Evolutionary conservation across 2,888 invertebrate species (phyloP).

Genomic region (Cephus spinipes): DNA sequence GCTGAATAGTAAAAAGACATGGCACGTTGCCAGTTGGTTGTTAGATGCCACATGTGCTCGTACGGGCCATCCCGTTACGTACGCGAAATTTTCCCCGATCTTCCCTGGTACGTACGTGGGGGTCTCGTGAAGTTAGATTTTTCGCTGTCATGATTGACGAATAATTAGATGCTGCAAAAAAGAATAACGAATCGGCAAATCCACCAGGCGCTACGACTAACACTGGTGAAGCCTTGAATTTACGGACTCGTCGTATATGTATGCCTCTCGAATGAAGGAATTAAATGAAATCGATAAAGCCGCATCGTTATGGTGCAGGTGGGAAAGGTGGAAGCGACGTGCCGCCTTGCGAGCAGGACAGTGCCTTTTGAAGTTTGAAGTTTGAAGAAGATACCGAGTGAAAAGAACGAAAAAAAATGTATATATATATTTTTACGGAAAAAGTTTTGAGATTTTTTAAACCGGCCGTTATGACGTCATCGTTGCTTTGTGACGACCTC

Average conservation of each 20-base stretch:
- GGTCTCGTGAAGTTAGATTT: background rate
- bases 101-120: background rate
- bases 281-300: background rate
- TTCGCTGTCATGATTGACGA: background rate
- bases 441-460: too few species aligned
- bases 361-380: background rate
- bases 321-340: slow-evolving; percentile 1
- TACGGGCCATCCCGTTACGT: background rate
- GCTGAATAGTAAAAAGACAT: background rate
- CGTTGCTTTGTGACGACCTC: too few species aligned
- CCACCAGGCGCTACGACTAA: background rate
- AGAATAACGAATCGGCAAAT: background rate
- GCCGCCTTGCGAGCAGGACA: background rate
- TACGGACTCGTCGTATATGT: background rate
- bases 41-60: background rate
- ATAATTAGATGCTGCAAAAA: background rate
- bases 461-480: background rate
- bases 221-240: background rate
- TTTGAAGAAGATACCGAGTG: background rate
- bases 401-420: too few species aligned
- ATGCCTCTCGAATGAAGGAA: background rate
- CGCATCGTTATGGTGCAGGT: background rate
- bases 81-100: background rate
- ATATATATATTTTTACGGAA: too few species aligned
- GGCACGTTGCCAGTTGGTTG: background rate